Conservation (phyloP, 2,797 vertebrate species). For the Leuciscus waleckii region DNA sequence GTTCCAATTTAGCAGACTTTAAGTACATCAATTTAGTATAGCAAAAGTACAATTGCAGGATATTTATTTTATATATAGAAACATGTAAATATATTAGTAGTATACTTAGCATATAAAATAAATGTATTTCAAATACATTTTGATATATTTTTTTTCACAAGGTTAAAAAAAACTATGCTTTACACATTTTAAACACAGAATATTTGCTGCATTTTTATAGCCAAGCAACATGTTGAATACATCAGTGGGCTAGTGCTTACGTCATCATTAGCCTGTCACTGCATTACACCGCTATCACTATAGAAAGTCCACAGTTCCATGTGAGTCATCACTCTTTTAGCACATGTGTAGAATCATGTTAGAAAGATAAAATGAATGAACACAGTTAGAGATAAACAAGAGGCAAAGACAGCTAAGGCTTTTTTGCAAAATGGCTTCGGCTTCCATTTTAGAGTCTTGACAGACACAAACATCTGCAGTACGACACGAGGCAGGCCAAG, state of each 20-base stretch:
- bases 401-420: not conserved
- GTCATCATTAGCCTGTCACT: not conserved
- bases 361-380: slow-evolving; percentile 6
- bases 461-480: not conserved
- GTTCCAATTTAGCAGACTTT: too few species aligned
- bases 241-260: not conserved
- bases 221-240: not conserved
- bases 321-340: slow-evolving; percentile 19
- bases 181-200: not conserved
- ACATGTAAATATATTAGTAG: too few species aligned
- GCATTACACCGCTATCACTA: not conserved
- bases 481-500: slow-evolving; percentile 14
- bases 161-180: not conserved
- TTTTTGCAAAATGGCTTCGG: not conserved
- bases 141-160: too few species aligned
- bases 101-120: too few species aligned
- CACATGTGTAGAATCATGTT: slow-evolving; percentile 9
- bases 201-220: not conserved
- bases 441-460: slow-evolving; percentile 36
- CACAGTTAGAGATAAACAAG: not conserved
- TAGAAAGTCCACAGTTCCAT: slow-evolving; percentile 8
- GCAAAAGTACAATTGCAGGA: too few species aligned
- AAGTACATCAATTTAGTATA: too few species aligned
- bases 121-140: too few species aligned
- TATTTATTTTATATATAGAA: too few species aligned